Evolutionary conservation across 2,888 invertebrate species (phyloP), one percentile per base, ranked within the genome.

Genomic region (Drosophila austrosaltans): DNA sequence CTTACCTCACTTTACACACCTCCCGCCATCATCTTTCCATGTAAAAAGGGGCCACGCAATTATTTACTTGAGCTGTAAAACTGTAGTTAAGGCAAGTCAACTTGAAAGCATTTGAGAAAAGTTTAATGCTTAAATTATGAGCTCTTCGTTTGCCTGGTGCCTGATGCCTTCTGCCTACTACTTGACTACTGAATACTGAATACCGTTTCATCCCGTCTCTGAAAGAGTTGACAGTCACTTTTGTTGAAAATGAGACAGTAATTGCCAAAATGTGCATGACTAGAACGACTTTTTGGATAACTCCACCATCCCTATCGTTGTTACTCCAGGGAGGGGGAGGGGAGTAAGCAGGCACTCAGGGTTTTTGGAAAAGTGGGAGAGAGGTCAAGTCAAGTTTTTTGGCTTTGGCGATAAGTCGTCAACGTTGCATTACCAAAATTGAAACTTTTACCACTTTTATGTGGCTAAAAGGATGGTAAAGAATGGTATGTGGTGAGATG

Each of bases 81-180:
- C 83, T 86, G 89, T 84, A 84, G 84, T 88, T 89, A 89, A 84
- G 89, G 71, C 89, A 86, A 89, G 89, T 89, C 90, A 88, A 84
- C 89, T 84, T 88, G 83, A 84, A 89, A 84, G 83, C 89, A 88
- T 84, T 84, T 80, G 87, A 86, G 84, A 85, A 72, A 85, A 85
- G 85, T 85, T 85, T 89, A 89, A 85, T 89, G 90, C 87, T 85
- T 85, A 85, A 85, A 85, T 85, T 85, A 85, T 85, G 90, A 85
- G 87, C 83, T 78, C 61, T 83, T 69, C 75, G 48, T 48, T 48
- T 48, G 48, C 22, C 48, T 36, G 36, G 36, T 63, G 40, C 62
- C 20, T 25, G 62, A 44, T 42, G 25, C 8, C 65, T 8, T 22
- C 32, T 40, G 22, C 48, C 48, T 48, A 10, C 22, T 39, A 20